Conservation (phyloP, 2,888 invertebrate species). For the Caenorhabditis sp. region DNA sequence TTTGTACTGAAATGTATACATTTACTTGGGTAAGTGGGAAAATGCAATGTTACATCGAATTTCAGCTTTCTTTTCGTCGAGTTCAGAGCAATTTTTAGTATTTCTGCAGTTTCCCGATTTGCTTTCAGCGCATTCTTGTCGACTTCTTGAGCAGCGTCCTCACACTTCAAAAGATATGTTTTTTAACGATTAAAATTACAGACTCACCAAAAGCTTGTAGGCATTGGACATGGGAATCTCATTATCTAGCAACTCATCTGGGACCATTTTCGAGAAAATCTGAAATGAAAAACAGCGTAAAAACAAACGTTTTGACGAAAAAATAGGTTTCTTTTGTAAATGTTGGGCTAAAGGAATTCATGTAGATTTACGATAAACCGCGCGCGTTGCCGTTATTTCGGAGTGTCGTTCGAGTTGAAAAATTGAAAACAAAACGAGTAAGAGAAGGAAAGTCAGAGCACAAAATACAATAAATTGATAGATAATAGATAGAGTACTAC, state of each 20-base stretch:
- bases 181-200: neutral
- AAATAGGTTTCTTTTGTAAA: too few relatives aligned
- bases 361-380: too few relatives aligned
- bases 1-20: conserved; percentile 40
- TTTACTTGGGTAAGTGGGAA: neutral
- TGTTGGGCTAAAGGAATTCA: too few relatives aligned
- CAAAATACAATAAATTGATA: too few relatives aligned
- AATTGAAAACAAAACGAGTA: too few relatives aligned
- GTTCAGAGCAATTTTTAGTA: conserved; percentile 25
- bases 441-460: too few relatives aligned
- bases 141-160: conserved; percentile 18
- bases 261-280: too few relatives aligned
- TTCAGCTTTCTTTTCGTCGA: conserved; percentile 17
- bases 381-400: too few relatives aligned
- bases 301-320: too few relatives aligned
- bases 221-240: conserved; percentile 37
- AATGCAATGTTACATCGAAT: conserved; percentile 9
- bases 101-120: conserved; percentile 10
- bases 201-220: conserved; percentile 38
- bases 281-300: too few relatives aligned
- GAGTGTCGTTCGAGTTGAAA: too few relatives aligned
- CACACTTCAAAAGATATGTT: conserved; percentile 34
- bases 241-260: conserved; percentile 7
- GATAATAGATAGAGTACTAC: too few relatives aligned
- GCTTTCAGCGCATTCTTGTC: conserved; percentile 21